phyloP scores from a whole-genome alignment of 2,113 vertebrate species.

The Rousettus leschenaultii region DNA sequence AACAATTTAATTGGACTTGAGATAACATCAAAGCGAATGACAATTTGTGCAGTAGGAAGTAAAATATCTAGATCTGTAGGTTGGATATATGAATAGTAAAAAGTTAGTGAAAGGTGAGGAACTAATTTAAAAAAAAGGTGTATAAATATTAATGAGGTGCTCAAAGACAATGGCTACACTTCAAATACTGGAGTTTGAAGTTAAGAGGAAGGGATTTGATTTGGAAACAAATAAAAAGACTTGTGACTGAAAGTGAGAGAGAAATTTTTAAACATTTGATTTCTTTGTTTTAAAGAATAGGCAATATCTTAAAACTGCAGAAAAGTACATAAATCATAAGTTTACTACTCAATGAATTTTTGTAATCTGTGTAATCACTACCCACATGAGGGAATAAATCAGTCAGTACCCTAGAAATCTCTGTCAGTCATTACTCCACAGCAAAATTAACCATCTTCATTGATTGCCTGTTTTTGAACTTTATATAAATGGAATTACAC shows the following conservation, averaged over 20 bases:
- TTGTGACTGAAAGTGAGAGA: not conserved
- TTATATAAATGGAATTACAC: not conserved
- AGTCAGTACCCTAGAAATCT: too few relatives aligned
- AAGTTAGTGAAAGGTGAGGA: not conserved
- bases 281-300: slow-evolving; percentile 24
- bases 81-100: not conserved
- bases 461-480: not conserved
- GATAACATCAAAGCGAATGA: not conserved
- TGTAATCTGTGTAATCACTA: not conserved
- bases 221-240: not conserved
- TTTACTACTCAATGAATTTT: not conserved
- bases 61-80: not conserved
- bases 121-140: not conserved
- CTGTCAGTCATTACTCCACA: not conserved
- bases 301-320: not conserved
- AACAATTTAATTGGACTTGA: slow-evolving; percentile 13
- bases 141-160: not conserved
- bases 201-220: not conserved
- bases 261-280: not conserved
- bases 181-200: not conserved
- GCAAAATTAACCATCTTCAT: not conserved
- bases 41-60: not conserved
- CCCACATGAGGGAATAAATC: not conserved
- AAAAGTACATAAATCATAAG: not conserved
- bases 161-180: not conserved